Evolutionary conservation across 2,888 invertebrate genomes (phyloP), one percentile per base, ranked within the genome.

Genomic region (Labia minor): DNA sequence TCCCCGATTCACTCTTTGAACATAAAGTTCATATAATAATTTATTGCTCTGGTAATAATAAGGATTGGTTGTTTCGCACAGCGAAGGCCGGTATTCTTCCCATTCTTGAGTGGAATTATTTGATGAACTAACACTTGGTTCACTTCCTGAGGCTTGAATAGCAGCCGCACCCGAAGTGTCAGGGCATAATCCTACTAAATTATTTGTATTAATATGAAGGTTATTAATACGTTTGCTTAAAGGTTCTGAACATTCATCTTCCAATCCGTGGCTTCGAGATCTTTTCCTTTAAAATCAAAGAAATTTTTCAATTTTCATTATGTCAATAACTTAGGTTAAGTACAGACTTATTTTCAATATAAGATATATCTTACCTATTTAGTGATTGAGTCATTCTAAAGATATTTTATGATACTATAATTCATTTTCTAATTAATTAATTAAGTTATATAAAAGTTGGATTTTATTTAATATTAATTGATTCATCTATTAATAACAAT

Each of bases 211-310:
- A 72, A 92, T 86, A 74, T 92, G 92, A 65, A 94, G 82, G 80
- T 92, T 92, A 77, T 93, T 93, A 73, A 94, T 93, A 74, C 93
- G 83, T 77, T 94, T 94, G 14, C 92, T 92, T 66, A 94, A 78
- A 66, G 94, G 93, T 74, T 92, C 92, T 73, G 83, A 83, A 37
- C 83, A 81, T 70, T 84, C 83, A 72, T 91, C 90, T 74, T 90
- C 89, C 61, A 72, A 71, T 61, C 80, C 79, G 21, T 77, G 73
- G 75, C 86, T 86, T 68, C 90, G 82, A 65, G 85, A 83, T 71
- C 92, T 83, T 82, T 92, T 92, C 75, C 92, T 92, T 76, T 68
- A 81, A 80, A 67, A 70, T 68, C 71, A 65, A 66, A 67, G 67
- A 8, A 26, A 6, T 26, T 6, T 3, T 26, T 26, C 4, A 26